Conservation (phyloP, 2,797 vertebrate species). For the Sebastes steindachneri region DNA sequence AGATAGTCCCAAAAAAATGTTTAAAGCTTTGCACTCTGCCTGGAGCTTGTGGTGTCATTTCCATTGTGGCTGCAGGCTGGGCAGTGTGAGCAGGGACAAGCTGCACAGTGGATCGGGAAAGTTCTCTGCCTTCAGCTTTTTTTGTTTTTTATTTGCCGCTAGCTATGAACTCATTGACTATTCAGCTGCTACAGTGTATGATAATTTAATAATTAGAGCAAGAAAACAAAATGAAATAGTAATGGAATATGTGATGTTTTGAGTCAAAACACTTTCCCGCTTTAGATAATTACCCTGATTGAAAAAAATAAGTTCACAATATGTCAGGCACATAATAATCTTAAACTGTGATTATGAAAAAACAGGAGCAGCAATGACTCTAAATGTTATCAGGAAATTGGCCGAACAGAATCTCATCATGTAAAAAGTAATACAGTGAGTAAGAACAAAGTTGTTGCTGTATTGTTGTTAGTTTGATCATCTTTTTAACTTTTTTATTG, state of each 20-base stretch:
- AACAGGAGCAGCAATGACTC: background rate
- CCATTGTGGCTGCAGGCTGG: background rate
- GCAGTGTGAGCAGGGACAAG: background rate
- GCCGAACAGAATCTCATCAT: background rate
- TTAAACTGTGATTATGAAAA: slow-evolving; percentile 11
- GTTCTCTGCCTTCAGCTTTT: slow-evolving; percentile 7
- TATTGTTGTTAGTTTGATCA: background rate
- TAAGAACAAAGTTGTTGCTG: background rate
- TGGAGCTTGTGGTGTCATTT: slow-evolving; percentile 3
- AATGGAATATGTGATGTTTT: slow-evolving; percentile 44
- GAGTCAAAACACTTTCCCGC: background rate
- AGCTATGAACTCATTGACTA: slow-evolving; percentile 24
- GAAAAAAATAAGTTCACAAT: background rate
- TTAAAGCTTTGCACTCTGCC: background rate
- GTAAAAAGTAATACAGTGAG: background rate
- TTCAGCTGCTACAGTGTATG: slow-evolving; percentile 24
- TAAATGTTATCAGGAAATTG: background rate
- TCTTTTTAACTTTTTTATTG: background rate
- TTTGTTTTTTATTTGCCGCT: slow-evolving; percentile 3
- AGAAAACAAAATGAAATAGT: slow-evolving; percentile 46
- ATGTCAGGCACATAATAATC: background rate
- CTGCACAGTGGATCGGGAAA: background rate
- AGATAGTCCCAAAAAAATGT: background rate
- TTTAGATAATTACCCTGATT: slow-evolving; percentile 27
- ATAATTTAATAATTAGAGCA: slow-evolving; percentile 56